Base-by-base conservation (phyloP, 1,140 invertebrate species). In the Drosophila lacertosa region DNA sequence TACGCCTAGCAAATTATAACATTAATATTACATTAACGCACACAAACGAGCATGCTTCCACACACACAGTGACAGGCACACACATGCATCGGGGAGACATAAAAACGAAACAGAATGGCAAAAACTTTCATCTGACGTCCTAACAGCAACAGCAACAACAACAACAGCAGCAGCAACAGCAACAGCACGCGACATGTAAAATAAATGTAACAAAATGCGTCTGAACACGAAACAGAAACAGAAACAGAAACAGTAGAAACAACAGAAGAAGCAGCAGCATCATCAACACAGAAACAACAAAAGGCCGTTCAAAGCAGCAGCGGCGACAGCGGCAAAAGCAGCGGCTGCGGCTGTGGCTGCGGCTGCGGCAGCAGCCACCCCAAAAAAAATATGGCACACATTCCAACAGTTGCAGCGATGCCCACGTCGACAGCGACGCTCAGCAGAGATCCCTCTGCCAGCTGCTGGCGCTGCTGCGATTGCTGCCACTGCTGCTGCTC, bases 1-100 rank as follows among this genome's bases (percentile, higher is more conserved):
- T 62, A 53, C 47, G 58, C 68, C 68, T 71, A 74, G 72, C 54
- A 86, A 86, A 86, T 86, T 86, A 88, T 81, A 88, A 86, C 81
- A 86, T 86, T 86, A 86, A 86, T 86, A 86, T 86, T 86, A 86
- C 82, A 86, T 86, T 86, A 86, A 86, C 73, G 60, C 73, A 80
- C 66, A 78, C 70, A 42, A 54, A 26, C 50, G 48, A 51, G 51
- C 60, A 63, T 54, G 39, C 26, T 35, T 20, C 48, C 51, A 54
- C 58, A 66, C 53, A 64, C 42, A 40, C 57, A 40, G 4, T 6
- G n/a, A 7, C 13, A 45, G 53, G 48, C 63, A 60, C 55, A 63
- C 57, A 64, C 59, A 54, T 81, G 77, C 81, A 84, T 77, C 64
- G 77, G 81, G 81, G 81, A 86, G 77, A 86, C 81, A 86, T 86